Evolutionary conservation across 1,140 invertebrate genomes (phyloP), one percentile per base, ranked within the genome.

Genomic region (Drosophila obscura): DNA sequence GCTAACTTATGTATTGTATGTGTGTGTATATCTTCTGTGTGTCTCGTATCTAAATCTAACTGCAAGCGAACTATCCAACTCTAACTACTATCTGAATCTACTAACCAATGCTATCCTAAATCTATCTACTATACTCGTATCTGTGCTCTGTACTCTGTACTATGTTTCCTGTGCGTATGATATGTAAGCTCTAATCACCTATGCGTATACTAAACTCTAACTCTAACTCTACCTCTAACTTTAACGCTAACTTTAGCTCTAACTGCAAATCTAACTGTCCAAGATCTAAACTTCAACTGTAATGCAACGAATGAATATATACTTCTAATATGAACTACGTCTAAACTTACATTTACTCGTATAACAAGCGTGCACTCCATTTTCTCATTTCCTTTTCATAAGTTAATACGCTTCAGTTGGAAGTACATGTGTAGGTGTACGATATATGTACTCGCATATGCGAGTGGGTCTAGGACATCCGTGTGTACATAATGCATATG

Each of bases 101-200:
- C 69, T 78, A 77, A 59, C 58, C 55, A 75, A 51, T 55, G 39
- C 74, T 82, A 79, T 52, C 73, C 58, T 19, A 19, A 19, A 53
- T 77, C 79, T 80, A 57, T 63, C 76, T 78, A 50, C 65, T 72
- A 44, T 71, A 53, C 59, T 53, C 43, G 19, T 61, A 61, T 78
- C 57, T 80, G 15, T 77, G 72, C 56, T 74, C 49, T 73, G 57
- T 85, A 1, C 19, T 78, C 57, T 80, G 15, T 77, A 76, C 56
- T 74, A 46, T 73, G 57, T 85, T 84, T 80, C 81, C 82, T 85
- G 81, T 85, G 80, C 64, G 77, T 71, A 60, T 64, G 43, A 65
- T 75, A 56, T 35, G 57, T 80, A 71, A 68, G 44, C 58, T 50
- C 45, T 73, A 66, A 56, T 31, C 59, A 13, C 11, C 35, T 39